Base-by-base conservation (phyloP, 2,113 vertebrate genomes). In the Carassius gibelio region DNA sequence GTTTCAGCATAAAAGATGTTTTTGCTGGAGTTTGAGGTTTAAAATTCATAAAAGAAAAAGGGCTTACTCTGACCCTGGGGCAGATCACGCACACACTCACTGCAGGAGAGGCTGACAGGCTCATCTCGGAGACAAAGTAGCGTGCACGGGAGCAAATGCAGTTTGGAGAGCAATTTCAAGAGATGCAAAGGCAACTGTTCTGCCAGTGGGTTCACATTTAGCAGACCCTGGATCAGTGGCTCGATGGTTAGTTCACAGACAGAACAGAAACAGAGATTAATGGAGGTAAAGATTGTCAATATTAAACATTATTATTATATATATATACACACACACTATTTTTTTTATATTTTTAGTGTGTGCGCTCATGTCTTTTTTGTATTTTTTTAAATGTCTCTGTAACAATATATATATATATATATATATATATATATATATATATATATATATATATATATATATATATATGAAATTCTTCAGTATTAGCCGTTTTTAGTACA, bases 101-200 rank as follows among this genome's bases (percentile, higher is more conserved):
- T 23, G 21, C 42, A 75, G 6, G 42, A 75, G 69, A 72, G 69
- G 36, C 19, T 72, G 69, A 45, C 72, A 75, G 72, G 45, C 42
- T 75, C 72, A 75, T 75, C 72, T 48, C 3, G 14, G 72, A 75
- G 72, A 50, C 21, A 75, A 75, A 75, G 72, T 75, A 45, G 42
- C 50, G 72, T 75, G 38, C 72, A 75, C 13, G 45, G n/a, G 45
- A 26, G 72, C 68, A 34, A 36, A 17, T 19, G 30, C 66, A 0
- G 14, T 71, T 71, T 71, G 34, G 68, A 71, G 68, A 38, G 68
- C n/a, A 75, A 68, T 15, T 75, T 50, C 21, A 50, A 21, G 21
- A 45, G 45, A 75, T 50, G 38, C 45, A 26, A 26, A 45, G 38
- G n/a, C 72, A 75, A 50, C 5, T 0, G 42, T 48, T 75, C 71